These are phyloP conservation scores for Mimumesa dahlbomi DNA, from an alignment of 2,888 invertebrate genomes.

Conservation along the genomic window DNA sequence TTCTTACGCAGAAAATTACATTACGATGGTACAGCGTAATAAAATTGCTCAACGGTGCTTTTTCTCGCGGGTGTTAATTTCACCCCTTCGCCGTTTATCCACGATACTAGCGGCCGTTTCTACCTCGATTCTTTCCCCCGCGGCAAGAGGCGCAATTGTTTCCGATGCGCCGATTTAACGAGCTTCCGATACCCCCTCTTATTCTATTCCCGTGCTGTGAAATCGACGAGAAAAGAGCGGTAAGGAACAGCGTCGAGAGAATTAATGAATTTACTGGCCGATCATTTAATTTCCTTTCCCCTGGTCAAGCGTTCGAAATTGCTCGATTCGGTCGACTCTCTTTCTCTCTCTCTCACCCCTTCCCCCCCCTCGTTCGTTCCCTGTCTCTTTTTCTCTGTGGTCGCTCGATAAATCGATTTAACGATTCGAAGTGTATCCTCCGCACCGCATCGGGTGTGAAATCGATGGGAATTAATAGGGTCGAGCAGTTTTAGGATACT, in stretches of 20 bases:
- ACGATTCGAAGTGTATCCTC: conserved; percentile 23
- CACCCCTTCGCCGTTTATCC: conserved; percentile 10
- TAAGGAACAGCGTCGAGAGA: conserved; percentile 34
- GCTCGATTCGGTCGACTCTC: conserved; percentile 26
- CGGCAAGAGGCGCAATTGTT: conserved; percentile 48
- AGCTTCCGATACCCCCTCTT: conserved; percentile 44
- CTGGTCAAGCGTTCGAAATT: conserved; percentile 52
- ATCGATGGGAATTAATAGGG: conserved; percentile 29
- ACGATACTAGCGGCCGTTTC: conserved; percentile 15
- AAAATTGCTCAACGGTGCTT: too few relatives aligned
- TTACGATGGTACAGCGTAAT: too few relatives aligned
- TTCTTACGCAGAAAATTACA: too few relatives aligned
- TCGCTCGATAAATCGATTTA: conserved; percentile 52
- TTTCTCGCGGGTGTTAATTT: conserved; percentile 34
- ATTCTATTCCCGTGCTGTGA: conserved; percentile 43
- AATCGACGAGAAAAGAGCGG: conserved; percentile 48
- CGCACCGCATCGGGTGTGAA: conserved; percentile 7
- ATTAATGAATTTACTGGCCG: conserved; percentile 63
- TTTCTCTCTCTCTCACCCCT: conserved; percentile 3
- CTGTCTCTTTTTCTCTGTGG: conserved; percentile 6
- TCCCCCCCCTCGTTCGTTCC: not conserved
- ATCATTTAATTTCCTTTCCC: conserved; percentile 58
- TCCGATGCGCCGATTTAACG: conserved; percentile 51
- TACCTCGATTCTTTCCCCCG: conserved; percentile 6
- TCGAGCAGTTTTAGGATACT: conserved; percentile 11